A percentile compares a stretch with the other conserved stretches of the same genome.
Evolutionary conservation across 1,140 invertebrate genomes (phyloP).

Genomic region (Aphelinus certus): DNA sequence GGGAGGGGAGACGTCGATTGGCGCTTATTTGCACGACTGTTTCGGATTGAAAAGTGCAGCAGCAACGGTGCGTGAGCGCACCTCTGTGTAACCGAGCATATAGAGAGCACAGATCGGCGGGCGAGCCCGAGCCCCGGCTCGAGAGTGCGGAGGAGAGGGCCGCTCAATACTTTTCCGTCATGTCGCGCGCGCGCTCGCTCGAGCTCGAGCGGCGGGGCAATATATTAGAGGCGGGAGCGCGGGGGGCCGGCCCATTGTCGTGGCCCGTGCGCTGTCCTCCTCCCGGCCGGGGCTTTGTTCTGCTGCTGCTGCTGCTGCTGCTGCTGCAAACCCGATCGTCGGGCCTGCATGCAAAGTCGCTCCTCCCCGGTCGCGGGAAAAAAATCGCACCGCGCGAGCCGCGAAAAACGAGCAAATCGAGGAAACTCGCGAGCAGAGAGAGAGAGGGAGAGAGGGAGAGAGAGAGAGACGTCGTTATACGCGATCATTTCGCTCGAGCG

Average conservation of each 20-base stretch:
- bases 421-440: slow-evolving; percentile 7
- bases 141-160: too few relatives aligned
- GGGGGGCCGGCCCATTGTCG: slow-evolving; percentile 62
- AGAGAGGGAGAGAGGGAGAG: slow-evolving; percentile 2
- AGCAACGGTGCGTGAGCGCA: slow-evolving; percentile 1
- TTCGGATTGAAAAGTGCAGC: too few relatives aligned
- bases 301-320: background rate
- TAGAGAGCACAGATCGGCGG: slow-evolving; percentile 46
- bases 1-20: background rate
- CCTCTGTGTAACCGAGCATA: slow-evolving; percentile 53
- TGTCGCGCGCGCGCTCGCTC: slow-evolving; percentile 31
- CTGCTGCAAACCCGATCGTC: background rate
- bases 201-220: slow-evolving; percentile 51
- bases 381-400: background rate
- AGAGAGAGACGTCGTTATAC: slow-evolving; percentile 34
- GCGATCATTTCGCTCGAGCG: slow-evolving; percentile 1
- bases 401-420: slow-evolving; percentile 13
- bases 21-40: background rate
- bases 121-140: slow-evolving; percentile 40
- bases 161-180: slow-evolving; percentile 57
- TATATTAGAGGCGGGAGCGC: slow-evolving; percentile 62
- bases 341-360: slow-evolving; percentile 17
- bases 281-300: slow-evolving; percentile 28
- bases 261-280: slow-evolving; percentile 48
- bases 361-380: background rate